These are phyloP conservation scores for Harpagifer antarcticus DNA, from an alignment of 2,797 vertebrate genomes.

Conservation along the genomic window DNA sequence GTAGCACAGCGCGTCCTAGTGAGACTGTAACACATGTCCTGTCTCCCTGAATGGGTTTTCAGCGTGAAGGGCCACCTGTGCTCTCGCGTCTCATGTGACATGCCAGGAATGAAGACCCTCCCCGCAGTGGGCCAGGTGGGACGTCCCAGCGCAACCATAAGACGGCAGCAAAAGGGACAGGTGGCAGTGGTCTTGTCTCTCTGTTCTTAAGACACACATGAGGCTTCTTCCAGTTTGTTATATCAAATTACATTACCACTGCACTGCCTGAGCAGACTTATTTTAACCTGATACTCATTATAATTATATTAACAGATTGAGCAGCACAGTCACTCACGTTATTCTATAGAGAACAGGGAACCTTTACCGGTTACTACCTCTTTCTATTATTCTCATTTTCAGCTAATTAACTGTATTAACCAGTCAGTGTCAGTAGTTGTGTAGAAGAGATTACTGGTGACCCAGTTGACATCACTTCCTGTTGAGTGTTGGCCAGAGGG, in stretches of 20 bases:
- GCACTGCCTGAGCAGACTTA: slow-evolving; percentile 1
- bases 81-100: slow-evolving; percentile 68
- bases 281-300: slow-evolving; percentile 22
- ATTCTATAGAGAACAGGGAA: neutral
- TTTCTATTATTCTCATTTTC: slow-evolving; percentile 5
- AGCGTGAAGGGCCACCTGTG: slow-evolving; percentile 72
- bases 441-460: slow-evolving; percentile 56
- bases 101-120: slow-evolving; percentile 42
- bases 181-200: slow-evolving; percentile 46
- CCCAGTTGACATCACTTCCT: slow-evolving; percentile 69
- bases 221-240: neutral
- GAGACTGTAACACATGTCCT: slow-evolving; percentile 36
- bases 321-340: neutral
- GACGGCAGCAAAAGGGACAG: slow-evolving; percentile 50
- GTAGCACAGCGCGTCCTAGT: slow-evolving; percentile 12
- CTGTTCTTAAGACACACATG: slow-evolving; percentile 13
- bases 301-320: slow-evolving; percentile 16
- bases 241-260: neutral
- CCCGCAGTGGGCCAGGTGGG: slow-evolving; percentile 61
- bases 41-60: slow-evolving; percentile 31
- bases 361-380: slow-evolving; percentile 1
- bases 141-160: slow-evolving; percentile 35
- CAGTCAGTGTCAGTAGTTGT: neutral
- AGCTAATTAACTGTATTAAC: slow-evolving; percentile 31
- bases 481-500: slow-evolving; percentile 43